These are phyloP conservation scores for Drosophila hydei DNA, from an alignment of 1,140 invertebrate species.

Conservation along the genomic window DNA sequence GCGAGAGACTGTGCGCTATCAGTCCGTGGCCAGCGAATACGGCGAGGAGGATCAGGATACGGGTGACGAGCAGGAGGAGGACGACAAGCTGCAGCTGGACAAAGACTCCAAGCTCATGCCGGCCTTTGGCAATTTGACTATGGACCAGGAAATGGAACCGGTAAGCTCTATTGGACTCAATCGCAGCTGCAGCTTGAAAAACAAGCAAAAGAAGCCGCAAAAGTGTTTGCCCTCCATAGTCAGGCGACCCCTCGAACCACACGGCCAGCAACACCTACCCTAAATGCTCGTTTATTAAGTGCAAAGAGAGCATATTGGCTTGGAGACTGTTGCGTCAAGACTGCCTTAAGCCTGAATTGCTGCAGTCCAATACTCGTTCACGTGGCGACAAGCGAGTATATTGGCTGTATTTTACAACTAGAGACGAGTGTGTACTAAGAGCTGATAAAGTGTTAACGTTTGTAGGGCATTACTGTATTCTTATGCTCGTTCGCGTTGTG, in stretches of 20 bases:
- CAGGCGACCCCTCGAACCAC: not conserved
- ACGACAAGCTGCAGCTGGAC: conserved; percentile 27
- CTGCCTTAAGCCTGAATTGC: too few species aligned
- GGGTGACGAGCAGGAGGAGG: conserved; percentile 27
- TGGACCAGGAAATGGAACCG: conserved; percentile 83
- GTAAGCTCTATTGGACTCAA: conserved; percentile 60
- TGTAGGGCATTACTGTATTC: too few species aligned
- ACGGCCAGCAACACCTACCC: too few species aligned
- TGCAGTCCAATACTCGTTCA: too few species aligned
- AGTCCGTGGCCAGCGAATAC: conserved; percentile 68
- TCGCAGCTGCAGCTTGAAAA: not conserved
- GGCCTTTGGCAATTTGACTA: conserved; percentile 85
- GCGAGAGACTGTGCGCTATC: conserved; percentile 59
- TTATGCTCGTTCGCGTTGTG: too few species aligned
- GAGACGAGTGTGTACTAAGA: too few species aligned
- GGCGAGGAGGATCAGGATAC: conserved; percentile 35
- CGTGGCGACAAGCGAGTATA: too few species aligned
- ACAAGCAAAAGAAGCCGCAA: conserved; percentile 8
- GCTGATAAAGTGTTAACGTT: too few species aligned
- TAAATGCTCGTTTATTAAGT: too few species aligned
- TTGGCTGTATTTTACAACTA: too few species aligned
- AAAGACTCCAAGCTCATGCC: conserved; percentile 78
- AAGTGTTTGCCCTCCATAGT: conserved; percentile 2
- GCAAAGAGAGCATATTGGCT: too few species aligned
- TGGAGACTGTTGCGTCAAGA: too few species aligned